phyloP scores from a whole-genome alignment of 2,797 vertebrate genomes.

The Buceros bicornis region DNA sequence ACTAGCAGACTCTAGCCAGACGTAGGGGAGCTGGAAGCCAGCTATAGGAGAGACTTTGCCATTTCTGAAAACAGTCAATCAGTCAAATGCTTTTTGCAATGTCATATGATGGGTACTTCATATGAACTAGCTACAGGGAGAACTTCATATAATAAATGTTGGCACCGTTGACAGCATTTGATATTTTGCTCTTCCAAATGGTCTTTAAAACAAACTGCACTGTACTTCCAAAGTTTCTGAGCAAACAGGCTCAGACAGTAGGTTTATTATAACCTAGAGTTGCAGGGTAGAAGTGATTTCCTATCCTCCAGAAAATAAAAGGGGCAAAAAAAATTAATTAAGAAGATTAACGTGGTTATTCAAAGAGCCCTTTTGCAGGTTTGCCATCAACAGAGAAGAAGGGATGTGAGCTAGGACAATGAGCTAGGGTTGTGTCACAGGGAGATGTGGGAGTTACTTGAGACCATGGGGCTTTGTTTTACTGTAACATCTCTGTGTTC shows the following conservation, averaged over 20 bases:
- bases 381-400: not conserved
- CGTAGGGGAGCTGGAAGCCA: not conserved
- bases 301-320: not conserved
- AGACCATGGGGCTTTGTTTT: not conserved
- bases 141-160: not conserved
- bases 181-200: not conserved
- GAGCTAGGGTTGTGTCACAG: not conserved
- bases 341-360: not conserved
- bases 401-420: not conserved
- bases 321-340: not conserved
- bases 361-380: not conserved
- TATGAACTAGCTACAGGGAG: not conserved
- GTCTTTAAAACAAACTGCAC: not conserved
- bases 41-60: not conserved
- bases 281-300: not conserved
- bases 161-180: not conserved
- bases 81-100: not conserved
- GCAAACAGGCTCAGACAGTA: not conserved
- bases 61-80: slow-evolving; percentile 8
- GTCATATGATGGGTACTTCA: not conserved
- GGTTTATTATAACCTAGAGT: not conserved
- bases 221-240: not conserved
- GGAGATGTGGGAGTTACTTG: not conserved
- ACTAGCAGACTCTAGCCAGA: not conserved
- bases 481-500: not conserved